Percentiles rank a stretch among this genome's conserved stretches.
Evolutionary conservation across 2,113 vertebrate species (phyloP).

Genomic region (Anhinga rufa): DNA sequence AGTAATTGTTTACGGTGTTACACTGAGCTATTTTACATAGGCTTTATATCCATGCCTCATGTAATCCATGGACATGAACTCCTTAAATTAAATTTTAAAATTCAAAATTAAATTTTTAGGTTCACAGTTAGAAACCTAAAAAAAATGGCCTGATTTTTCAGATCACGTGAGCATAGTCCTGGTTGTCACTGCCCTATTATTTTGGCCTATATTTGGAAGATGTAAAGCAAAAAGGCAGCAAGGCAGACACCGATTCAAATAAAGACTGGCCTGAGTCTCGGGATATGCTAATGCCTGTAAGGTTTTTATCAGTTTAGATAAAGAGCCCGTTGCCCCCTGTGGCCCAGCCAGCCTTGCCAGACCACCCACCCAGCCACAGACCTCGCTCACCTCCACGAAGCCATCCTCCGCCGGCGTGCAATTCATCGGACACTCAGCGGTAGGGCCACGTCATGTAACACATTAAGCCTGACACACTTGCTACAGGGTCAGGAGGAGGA

Average conservation of each 20-base stretch:
- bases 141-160: background rate
- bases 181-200: background rate
- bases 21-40: background rate
- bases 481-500: background rate
- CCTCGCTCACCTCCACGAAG: background rate
- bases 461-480: rapidly evolving
- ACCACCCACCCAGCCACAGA: constrained; percentile 9
- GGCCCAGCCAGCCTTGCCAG: background rate
- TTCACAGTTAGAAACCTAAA: background rate
- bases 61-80: background rate
- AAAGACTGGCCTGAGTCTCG: background rate
- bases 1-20: background rate
- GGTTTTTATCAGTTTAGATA: constrained; percentile 43
- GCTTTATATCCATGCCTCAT: background rate
- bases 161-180: background rate
- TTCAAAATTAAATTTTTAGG: background rate
- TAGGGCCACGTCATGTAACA: background rate
- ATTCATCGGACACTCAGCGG: rapidly evolving
- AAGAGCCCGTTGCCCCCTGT: background rate
- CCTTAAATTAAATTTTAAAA: background rate
- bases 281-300: background rate
- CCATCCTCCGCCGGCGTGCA: rapidly evolving
- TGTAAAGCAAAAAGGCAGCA: background rate
- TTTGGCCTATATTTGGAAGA: background rate
- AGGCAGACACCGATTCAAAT: background rate